phyloP scores from a whole-genome alignment of 2,888 invertebrate genomes.

The Perizoma affinitatum region DNA sequence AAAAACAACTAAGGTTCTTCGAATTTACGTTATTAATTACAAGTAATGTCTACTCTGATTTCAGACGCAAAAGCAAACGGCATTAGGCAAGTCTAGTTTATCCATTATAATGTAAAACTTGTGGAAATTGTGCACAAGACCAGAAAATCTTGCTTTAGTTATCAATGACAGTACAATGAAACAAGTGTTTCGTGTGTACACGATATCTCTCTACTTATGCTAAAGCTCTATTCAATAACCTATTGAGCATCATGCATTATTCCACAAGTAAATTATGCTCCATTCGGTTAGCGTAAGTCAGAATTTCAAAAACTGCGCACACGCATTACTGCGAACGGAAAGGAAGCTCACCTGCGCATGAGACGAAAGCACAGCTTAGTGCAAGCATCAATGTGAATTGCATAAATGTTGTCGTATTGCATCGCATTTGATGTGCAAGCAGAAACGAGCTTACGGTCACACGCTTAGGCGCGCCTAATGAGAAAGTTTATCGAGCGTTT shows the following conservation, averaged over 20 bases:
- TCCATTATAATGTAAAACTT: not conserved
- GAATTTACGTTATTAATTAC: too few relatives aligned
- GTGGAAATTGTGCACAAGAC: conserved; percentile 3
- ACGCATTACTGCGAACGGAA: conserved; percentile 34
- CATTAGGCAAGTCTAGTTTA: not conserved
- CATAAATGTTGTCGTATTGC: conserved; percentile 60
- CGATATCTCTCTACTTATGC: conserved; percentile 30
- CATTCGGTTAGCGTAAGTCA: conserved; percentile 44
- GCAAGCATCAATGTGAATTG: conserved; percentile 46
- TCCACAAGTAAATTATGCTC: conserved; percentile 37
- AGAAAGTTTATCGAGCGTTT: conserved; percentile 84
- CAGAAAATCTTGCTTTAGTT: conserved; percentile 13
- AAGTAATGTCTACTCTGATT: too few relatives aligned
- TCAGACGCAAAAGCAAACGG: too few relatives aligned
- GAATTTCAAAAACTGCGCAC: conserved; percentile 46
- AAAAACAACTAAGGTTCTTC: too few relatives aligned
- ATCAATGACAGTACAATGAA: conserved; percentile 30
- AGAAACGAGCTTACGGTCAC: conserved; percentile 81
- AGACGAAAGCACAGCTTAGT: conserved; percentile 49
- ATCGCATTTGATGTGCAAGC: conserved; percentile 72
- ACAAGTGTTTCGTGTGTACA: conserved; percentile 23
- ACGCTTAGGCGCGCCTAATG: conserved; percentile 83
- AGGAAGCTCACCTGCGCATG: conserved; percentile 47
- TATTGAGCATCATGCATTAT: conserved; percentile 42
- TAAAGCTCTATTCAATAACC: conserved; percentile 42